phyloP scores from a whole-genome alignment of 2,113 vertebrate species.

The Phodopus roborovskii region DNA sequence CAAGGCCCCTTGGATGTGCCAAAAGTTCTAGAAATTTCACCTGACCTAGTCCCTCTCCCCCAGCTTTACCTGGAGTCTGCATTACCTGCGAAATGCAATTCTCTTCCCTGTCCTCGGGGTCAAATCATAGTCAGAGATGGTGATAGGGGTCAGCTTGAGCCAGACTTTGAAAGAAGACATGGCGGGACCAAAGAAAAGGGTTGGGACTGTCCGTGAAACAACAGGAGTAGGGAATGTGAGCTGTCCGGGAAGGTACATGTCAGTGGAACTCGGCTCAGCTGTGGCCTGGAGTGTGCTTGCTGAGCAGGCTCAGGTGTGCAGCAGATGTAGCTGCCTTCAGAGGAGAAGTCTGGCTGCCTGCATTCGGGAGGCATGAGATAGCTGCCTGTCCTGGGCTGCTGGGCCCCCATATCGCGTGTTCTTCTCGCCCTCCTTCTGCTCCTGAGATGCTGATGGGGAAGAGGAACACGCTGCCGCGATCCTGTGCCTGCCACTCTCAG shows the following conservation, averaged over 20 bases:
- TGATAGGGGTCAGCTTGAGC: fast-evolving
- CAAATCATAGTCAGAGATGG: neutral
- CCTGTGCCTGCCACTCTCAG: fast-evolving
- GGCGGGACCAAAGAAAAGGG: too few relatives aligned
- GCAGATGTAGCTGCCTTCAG: too few relatives aligned
- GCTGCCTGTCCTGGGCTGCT: too few relatives aligned
- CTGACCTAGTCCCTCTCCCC: neutral
- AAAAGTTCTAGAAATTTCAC: neutral
- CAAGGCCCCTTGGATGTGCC: fast-evolving
- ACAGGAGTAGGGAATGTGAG: fast-evolving
- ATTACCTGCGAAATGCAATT: neutral
- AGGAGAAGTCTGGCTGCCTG: neutral
- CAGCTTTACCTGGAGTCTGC: neutral
- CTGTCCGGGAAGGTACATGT: fast-evolving
- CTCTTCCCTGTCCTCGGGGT: neutral
- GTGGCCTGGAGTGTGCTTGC: fast-evolving
- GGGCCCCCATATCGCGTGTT: neutral
- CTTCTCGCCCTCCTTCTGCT: neutral
- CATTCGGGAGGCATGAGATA: neutral
- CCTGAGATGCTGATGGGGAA: neutral
- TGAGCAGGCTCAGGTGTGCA: neutral
- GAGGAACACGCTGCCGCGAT: fast-evolving
- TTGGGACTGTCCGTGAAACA: too few relatives aligned
- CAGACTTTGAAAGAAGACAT: neutral
- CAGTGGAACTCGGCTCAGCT: fast-evolving